Conservation (phyloP, 2,888 invertebrate genomes). For the Drosophila meridiana region DNA sequence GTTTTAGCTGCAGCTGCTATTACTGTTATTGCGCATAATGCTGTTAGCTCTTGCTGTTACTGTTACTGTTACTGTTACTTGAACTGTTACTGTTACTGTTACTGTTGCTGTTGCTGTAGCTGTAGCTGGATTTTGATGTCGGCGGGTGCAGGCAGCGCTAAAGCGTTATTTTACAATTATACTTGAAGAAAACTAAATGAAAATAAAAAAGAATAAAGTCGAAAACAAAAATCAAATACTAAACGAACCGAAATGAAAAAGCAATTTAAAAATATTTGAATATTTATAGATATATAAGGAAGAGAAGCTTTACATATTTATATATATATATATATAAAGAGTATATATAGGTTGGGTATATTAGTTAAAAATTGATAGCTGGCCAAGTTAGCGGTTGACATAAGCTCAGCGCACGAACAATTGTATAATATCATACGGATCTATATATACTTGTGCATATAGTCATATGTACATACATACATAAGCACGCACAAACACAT, state of each 20-base stretch:
- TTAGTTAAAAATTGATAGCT: conserved; percentile 26
- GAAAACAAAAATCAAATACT: conserved; percentile 13
- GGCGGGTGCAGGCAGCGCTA: conserved; percentile 67
- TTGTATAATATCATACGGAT: conserved; percentile 29
- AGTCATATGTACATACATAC: conserved; percentile 9
- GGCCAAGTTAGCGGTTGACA: conserved; percentile 28
- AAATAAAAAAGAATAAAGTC: conserved; percentile 20
- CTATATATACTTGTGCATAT: conserved; percentile 26
- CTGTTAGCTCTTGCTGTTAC: conserved; percentile 41
- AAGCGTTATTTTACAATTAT: conserved; percentile 59
- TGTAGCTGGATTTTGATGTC: conserved; percentile 60
- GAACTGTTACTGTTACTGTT: conserved; percentile 23
- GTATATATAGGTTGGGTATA: conserved; percentile 15
- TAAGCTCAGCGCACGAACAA: conserved; percentile 42
- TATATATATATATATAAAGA: conserved; percentile 13
- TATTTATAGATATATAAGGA: conserved; percentile 20
- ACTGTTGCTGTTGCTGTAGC: conserved; percentile 41
- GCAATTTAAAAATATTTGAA: conserved; percentile 33
- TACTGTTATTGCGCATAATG: conserved; percentile 28
- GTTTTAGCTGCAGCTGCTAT: conserved; percentile 28
- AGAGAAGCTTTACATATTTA: conserved; percentile 23
- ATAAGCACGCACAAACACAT: conserved; percentile 2
- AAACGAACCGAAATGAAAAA: conserved; percentile 30
- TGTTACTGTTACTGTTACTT: conserved; percentile 12
- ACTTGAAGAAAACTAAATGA: conserved; percentile 38